These are phyloP conservation scores for Apeltes quadracus DNA, from an alignment of 2,113 vertebrate species.

Conservation along the genomic window DNA sequence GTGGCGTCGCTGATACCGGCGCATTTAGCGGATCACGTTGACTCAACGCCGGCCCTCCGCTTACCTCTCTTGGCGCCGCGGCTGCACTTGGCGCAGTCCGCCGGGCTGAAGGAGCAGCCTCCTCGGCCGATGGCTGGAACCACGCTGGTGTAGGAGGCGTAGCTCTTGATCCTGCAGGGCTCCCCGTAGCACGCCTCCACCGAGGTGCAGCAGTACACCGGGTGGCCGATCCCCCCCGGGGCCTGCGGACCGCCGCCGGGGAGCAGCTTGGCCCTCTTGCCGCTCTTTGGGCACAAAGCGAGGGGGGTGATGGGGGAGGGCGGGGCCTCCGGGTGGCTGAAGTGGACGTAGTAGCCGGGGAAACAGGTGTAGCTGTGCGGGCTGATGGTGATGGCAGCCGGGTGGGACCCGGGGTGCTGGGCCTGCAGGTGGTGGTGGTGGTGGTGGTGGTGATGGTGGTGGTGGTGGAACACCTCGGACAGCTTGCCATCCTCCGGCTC, in stretches of 20 bases:
- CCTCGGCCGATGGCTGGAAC: slow-evolving; percentile 83
- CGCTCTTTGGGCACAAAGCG: slow-evolving; percentile 73
- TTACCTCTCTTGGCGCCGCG: slow-evolving; percentile 91
- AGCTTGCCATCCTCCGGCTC: slow-evolving; percentile 72
- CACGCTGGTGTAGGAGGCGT: slow-evolving; percentile 83
- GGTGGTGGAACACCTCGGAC: slow-evolving; percentile 85
- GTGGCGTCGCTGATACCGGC: background rate
- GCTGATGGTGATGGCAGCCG: slow-evolving; percentile 73
- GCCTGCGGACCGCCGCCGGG: slow-evolving; percentile 82
- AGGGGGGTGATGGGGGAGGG: slow-evolving; percentile 84
- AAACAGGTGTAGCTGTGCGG: slow-evolving; percentile 85
- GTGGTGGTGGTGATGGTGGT: slow-evolving; percentile 75
- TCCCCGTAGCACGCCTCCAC: slow-evolving; percentile 86
- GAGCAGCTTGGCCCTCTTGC: slow-evolving; percentile 85
- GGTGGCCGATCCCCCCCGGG: slow-evolving; percentile 86
- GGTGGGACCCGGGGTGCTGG: slow-evolving; percentile 62
- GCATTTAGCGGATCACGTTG: background rate
- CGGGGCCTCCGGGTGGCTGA: slow-evolving; percentile 74
- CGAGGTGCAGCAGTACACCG: slow-evolving; percentile 90
- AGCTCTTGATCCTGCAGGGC: slow-evolving; percentile 83
- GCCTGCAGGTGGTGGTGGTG: slow-evolving; percentile 78
- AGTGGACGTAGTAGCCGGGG: slow-evolving; percentile 84
- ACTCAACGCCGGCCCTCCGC: background rate
- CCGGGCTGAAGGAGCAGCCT: slow-evolving; percentile 78
- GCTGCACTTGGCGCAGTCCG: slow-evolving; percentile 84